Percentiles rank a stretch among this genome's conserved stretches.
Conservation (phyloP, 2,888 invertebrate species). For the Hedychridium roseum region DNA sequence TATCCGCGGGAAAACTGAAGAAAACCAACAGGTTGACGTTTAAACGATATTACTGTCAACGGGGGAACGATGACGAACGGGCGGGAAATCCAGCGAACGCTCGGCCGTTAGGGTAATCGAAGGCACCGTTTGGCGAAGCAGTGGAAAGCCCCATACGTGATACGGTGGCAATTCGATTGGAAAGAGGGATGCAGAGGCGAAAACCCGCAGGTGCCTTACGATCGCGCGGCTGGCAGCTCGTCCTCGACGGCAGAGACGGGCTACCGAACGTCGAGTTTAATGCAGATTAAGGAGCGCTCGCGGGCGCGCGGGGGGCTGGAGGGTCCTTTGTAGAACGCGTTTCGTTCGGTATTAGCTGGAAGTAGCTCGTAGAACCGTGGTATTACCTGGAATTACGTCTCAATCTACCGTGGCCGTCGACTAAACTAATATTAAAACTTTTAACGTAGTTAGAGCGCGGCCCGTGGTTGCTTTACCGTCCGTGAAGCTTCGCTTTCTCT, state of each 20-base stretch:
- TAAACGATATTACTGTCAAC: too few species aligned
- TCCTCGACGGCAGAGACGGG: slow-evolving; percentile 39
- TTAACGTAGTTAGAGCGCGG: slow-evolving; percentile 63
- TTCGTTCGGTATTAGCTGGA: slow-evolving; percentile 61
- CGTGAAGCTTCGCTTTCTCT: slow-evolving; percentile 52
- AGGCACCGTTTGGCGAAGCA: too few species aligned
- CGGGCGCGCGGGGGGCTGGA: slow-evolving; percentile 44
- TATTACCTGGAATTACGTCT: slow-evolving; percentile 65
- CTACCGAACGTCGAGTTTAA: slow-evolving; percentile 58
- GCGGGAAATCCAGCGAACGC: too few species aligned
- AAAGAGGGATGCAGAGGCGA: slow-evolving; percentile 16
- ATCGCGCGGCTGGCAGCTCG: slow-evolving; percentile 31
- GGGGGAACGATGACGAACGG: too few species aligned
- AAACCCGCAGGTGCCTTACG: slow-evolving; percentile 36
- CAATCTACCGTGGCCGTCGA: slow-evolving; percentile 64
- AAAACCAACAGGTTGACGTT: too few species aligned
- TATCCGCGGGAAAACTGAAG: too few species aligned
- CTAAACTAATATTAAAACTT: slow-evolving; percentile 65
- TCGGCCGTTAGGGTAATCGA: too few species aligned
- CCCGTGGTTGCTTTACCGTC: slow-evolving; percentile 62
- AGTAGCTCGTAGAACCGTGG: slow-evolving; percentile 61
- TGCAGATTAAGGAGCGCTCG: slow-evolving; percentile 57
- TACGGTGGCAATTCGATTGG: too few species aligned
- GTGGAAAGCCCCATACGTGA: too few species aligned
- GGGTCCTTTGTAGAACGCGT: slow-evolving; percentile 62